phyloP scores from a whole-genome alignment of 2,113 vertebrate genomes.

The Peucedramus taeniatus region DNA sequence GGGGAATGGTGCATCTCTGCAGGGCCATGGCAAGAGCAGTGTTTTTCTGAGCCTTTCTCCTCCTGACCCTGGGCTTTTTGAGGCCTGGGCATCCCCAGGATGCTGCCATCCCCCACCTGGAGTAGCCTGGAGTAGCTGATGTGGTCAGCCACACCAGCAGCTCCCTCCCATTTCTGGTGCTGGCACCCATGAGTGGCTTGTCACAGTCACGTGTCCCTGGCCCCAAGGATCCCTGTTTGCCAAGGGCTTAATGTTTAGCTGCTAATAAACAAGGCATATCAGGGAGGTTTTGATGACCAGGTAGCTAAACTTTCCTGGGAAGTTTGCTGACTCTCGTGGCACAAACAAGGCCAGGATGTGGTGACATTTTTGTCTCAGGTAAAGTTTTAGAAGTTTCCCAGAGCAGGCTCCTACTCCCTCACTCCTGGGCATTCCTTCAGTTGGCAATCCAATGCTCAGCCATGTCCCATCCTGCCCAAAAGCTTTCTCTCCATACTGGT shows the following conservation, averaged over 20 bases:
- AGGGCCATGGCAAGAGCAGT: background rate
- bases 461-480: background rate
- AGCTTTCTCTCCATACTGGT: background rate
- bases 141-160: background rate
- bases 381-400: background rate
- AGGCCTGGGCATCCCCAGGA: background rate
- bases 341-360: background rate
- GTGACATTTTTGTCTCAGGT: background rate
- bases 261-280: background rate
- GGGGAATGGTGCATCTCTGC: background rate
- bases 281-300: background rate
- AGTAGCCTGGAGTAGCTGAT: too few relatives aligned
- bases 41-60: background rate
- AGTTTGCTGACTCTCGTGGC: background rate
- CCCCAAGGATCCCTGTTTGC: constrained; percentile 1
- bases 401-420: background rate
- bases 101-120: background rate
- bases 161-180: fast-evolving
- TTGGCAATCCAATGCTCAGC: background rate
- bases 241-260: constrained; percentile 61
- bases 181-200: background rate
- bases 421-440: background rate
- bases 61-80: background rate
- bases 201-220: background rate
- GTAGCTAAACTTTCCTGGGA: background rate